Percentiles rank a stretch among this genome's conserved stretches.
Conservation (phyloP, 2,113 vertebrate species). For the Siniperca chuatsi region DNA sequence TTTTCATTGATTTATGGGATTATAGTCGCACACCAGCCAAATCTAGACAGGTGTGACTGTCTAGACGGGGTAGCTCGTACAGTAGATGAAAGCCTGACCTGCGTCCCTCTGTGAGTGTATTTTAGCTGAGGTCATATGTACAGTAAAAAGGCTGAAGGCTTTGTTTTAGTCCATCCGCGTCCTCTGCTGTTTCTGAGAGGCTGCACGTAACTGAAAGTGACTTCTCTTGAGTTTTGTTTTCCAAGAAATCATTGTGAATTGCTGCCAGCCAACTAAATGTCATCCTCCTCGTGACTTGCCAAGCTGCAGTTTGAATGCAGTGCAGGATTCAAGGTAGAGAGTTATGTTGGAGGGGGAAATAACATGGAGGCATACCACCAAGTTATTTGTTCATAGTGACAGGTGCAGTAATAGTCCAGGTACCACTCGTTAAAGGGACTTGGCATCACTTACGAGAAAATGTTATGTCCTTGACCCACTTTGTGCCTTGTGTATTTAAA, state of each 20-base stretch:
- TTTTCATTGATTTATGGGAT: conserved; percentile 67
- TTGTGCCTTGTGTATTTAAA: conserved; percentile 52
- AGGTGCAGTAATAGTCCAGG: conserved; percentile 47
- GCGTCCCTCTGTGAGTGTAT: neutral
- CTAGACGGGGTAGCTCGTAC: conserved; percentile 37
- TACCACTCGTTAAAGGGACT: conserved; percentile 31
- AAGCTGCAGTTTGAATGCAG: conserved; percentile 10
- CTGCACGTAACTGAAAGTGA: conserved; percentile 22
- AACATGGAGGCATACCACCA: neutral
- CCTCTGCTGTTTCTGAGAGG: conserved; percentile 17
- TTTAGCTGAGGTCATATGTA: neutral
- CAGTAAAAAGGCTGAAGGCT: neutral
- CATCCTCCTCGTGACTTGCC: conserved; percentile 39
- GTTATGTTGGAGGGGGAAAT: neutral
- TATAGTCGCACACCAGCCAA: conserved; percentile 45
- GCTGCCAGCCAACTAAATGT: conserved; percentile 58
- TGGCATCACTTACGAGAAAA: conserved; percentile 47
- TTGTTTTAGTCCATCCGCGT: conserved; percentile 8
- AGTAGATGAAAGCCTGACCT: conserved; percentile 12
- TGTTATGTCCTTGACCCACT: conserved; percentile 76
- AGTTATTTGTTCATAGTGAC: conserved; percentile 53
- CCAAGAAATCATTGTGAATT: conserved; percentile 43
- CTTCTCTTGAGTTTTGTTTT: conserved; percentile 46
- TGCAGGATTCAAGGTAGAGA: neutral
- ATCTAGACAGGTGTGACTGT: conserved; percentile 60